phyloP scores from a whole-genome alignment of 2,113 vertebrate genomes.

The Cricetomys ansorgei region DNA sequence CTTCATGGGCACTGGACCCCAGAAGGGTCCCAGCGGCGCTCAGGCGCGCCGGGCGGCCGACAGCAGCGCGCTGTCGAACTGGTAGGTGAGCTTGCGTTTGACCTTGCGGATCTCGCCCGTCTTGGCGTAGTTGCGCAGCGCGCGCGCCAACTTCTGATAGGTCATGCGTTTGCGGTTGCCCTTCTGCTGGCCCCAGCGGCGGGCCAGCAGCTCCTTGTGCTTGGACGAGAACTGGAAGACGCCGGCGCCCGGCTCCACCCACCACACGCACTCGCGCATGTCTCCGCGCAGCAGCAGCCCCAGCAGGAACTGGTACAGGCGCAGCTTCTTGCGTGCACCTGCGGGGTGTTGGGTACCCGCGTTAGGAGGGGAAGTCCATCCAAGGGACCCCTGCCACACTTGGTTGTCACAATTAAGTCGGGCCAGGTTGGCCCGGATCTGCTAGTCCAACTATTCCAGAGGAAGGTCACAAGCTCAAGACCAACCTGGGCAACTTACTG shows the following conservation, averaged over 20 bases:
- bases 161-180: constrained; percentile 89
- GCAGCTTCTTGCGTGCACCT: constrained; percentile 85
- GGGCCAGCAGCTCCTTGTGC: constrained; percentile 86
- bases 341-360: not conserved
- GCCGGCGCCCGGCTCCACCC: constrained; percentile 86
- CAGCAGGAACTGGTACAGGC: constrained; percentile 87
- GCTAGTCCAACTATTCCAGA: not conserved
- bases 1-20: not conserved
- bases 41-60: constrained; percentile 63
- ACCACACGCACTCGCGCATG: constrained; percentile 88
- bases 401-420: not conserved
- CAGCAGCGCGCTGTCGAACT: constrained; percentile 84
- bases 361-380: not conserved
- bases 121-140: constrained; percentile 87
- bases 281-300: constrained; percentile 84
- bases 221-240: constrained; percentile 88
- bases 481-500: not conserved
- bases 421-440: not conserved
- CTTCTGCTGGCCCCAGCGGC: constrained; percentile 87
- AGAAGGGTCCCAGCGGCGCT: not conserved
- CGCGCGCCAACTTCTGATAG: constrained; percentile 88
- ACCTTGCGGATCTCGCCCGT: constrained; percentile 88
- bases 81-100: constrained; percentile 88
- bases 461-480: not conserved
- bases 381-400: not conserved